Percentiles rank a stretch among this genome's conserved stretches.
phyloP scores from a whole-genome alignment of 2,888 invertebrate genomes.

The Nymphalis urticae region DNA sequence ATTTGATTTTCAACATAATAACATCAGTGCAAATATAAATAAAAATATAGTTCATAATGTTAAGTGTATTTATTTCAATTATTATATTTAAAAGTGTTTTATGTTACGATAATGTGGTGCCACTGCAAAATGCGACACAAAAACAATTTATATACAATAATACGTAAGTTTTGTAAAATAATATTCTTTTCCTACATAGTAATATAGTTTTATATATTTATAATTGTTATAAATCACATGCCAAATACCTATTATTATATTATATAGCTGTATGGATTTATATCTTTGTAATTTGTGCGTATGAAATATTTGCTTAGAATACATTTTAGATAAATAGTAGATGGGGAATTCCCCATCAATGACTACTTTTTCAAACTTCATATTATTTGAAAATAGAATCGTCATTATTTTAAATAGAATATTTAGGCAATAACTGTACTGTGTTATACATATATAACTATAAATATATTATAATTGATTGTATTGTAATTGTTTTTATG shows the following conservation, averaged over 20 bases:
- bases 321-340: too few species aligned
- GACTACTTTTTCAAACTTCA: not conserved
- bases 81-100: slow-evolving; percentile 17
- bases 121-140: slow-evolving; percentile 38
- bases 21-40: not conserved
- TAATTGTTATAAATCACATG: too few species aligned
- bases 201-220: not conserved
- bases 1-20: slow-evolving; percentile 5
- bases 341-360: not conserved
- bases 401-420: too few species aligned
- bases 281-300: too few species aligned
- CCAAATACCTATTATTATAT: too few species aligned
- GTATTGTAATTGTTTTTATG: too few species aligned
- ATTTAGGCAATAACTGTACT: too few species aligned
- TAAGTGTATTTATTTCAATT: slow-evolving; percentile 25
- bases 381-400: not conserved
- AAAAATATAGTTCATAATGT: slow-evolving; percentile 12
- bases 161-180: slow-evolving; percentile 53
- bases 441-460: too few species aligned
- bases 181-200: slow-evolving; percentile 1
- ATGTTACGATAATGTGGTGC: slow-evolving; percentile 7
- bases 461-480: too few species aligned
- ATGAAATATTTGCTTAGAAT: too few species aligned
- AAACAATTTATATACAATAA: slow-evolving; percentile 61
- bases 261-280: too few species aligned